Percentiles rank a stretch among this genome's conserved stretches.
Conservation (phyloP, 2,113 vertebrate genomes). For the Osmerus mordax region DNA sequence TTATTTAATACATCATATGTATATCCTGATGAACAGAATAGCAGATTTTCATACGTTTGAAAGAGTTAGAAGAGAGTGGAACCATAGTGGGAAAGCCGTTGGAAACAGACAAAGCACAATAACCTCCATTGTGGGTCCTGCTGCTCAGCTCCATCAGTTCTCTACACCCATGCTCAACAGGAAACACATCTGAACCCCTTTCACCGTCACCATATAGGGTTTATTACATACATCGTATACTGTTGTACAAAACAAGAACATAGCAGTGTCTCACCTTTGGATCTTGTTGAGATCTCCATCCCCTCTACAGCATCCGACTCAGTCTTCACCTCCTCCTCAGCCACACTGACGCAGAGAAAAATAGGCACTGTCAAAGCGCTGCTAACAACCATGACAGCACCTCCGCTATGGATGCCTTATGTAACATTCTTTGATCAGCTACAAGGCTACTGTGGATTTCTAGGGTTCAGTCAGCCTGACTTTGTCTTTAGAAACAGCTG, state of each 20-base stretch:
- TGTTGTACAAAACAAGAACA: neutral
- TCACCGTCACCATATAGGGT: neutral
- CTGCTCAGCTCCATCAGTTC: neutral
- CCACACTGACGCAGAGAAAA: constrained; percentile 77
- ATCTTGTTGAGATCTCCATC: constrained; percentile 98
- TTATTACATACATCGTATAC: neutral
- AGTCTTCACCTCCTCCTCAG: constrained; percentile 86
- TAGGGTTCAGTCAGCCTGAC: too few relatives aligned
- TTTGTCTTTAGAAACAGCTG: too few relatives aligned
- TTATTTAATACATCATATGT: neutral
- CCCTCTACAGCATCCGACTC: constrained; percentile 85
- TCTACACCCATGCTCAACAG: neutral
- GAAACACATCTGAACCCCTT: neutral
- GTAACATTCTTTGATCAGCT: constrained; percentile 9
- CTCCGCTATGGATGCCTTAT: neutral
- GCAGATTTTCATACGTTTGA: neutral
- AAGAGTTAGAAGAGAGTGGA: neutral
- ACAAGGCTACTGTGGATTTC: too few relatives aligned
- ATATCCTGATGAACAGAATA: neutral
- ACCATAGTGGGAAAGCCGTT: neutral
- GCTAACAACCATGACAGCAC: constrained; percentile 8
- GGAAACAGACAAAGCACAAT: neutral
- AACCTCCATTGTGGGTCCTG: neutral
- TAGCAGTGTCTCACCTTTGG: constrained; percentile 82
- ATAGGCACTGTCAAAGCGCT: constrained; percentile 18